These are phyloP conservation scores for Heliothis peltigera DNA, from an alignment of 2,888 invertebrate species.

Conservation along the genomic window DNA sequence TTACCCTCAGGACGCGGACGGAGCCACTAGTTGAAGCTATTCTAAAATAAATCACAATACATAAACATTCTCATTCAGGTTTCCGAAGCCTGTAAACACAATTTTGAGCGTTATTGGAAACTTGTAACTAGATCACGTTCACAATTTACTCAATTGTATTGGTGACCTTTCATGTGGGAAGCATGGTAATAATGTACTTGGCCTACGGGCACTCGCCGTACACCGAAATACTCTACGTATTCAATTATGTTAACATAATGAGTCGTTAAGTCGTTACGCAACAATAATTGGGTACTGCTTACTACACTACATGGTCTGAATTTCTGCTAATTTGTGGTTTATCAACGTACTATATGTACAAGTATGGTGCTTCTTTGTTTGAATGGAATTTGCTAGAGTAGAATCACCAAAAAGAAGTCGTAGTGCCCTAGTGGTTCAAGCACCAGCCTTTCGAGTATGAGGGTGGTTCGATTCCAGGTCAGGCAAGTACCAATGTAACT, in stretches of 20 bases:
- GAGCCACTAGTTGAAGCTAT: too few species aligned
- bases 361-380: neutral
- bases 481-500: too few species aligned
- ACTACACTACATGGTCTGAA: conserved; percentile 2
- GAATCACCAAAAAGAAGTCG: too few species aligned
- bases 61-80: conserved; percentile 6
- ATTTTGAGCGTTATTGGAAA: conserved; percentile 22
- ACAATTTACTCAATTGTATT: conserved; percentile 26
- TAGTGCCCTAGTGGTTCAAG: too few species aligned
- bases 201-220: conserved; percentile 14
- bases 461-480: too few species aligned
- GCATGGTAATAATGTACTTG: conserved; percentile 18
- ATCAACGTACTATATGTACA: too few species aligned
- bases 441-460: too few species aligned
- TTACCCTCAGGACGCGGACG: too few species aligned
- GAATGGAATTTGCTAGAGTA: neutral
- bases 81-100: conserved; percentile 4
- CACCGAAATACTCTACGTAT: conserved; percentile 15
- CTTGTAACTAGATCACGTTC: conserved; percentile 24
- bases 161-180: conserved; percentile 35
- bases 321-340: neutral
- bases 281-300: conserved; percentile 16
- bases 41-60: neutral
- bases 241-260: conserved; percentile 23
- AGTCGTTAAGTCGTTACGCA: conserved; percentile 23